Conservation (phyloP, 2,113 vertebrate species). For the Erinaceus europaeus region DNA sequence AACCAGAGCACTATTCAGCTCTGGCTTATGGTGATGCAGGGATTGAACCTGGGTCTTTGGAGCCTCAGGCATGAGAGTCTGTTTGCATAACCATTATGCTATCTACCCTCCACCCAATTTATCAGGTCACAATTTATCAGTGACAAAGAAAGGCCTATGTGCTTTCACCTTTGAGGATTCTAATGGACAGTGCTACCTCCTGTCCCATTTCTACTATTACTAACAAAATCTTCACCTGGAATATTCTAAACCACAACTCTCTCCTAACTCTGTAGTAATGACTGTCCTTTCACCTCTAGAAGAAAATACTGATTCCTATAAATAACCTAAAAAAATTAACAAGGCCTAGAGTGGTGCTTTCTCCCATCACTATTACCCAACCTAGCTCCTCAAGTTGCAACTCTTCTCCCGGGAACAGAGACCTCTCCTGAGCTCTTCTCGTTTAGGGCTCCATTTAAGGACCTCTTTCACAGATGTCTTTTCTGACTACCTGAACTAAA, state of each 20-base stretch:
- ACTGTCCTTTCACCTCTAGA: not conserved
- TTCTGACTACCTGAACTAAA: not conserved
- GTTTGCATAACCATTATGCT: too few relatives aligned
- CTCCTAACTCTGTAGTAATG: not conserved
- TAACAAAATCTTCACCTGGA: not conserved
- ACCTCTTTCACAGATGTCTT: not conserved
- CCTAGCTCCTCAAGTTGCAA: not conserved
- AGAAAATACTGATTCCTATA: not conserved
- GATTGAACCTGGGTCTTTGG: too few relatives aligned
- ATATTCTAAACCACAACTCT: not conserved
- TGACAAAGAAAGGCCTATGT: not conserved
- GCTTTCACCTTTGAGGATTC: not conserved
- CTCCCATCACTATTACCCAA: not conserved
- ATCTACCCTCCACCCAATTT: too few relatives aligned
- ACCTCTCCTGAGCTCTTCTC: not conserved
- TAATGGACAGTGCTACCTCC: not conserved
- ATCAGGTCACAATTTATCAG: too few relatives aligned
- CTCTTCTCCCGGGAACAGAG: not conserved
- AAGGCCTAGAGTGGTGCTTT: too few relatives aligned
- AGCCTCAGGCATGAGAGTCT: too few relatives aligned
- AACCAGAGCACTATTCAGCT: too few relatives aligned
- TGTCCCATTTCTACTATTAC: not conserved
- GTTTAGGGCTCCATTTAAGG: not conserved
- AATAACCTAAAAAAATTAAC: not conserved
- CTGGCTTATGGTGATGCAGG: too few relatives aligned